phyloP scores from a whole-genome alignment of 2,888 invertebrate species.

The Willowsia nigromaculata region DNA sequence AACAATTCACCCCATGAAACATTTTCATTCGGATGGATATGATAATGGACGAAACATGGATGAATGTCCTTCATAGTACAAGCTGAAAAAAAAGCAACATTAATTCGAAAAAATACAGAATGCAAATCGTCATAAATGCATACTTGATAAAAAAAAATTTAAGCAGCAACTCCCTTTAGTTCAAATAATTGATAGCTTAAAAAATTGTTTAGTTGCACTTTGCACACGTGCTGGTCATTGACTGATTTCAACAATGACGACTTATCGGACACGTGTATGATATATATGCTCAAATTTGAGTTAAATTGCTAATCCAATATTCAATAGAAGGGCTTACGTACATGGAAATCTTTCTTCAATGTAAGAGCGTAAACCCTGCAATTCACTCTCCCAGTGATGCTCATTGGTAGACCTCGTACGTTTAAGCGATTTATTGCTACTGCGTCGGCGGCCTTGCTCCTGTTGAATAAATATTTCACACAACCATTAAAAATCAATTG shows the following conservation, averaged over 20 bases:
- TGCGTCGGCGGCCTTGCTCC: constrained; percentile 64
- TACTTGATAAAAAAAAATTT: too few relatives aligned
- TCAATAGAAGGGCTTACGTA: constrained; percentile 26
- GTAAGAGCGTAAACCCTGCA: constrained; percentile 75
- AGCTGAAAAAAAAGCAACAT: constrained; percentile 61
- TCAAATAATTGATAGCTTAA: too few relatives aligned
- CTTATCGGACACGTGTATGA: too few relatives aligned
- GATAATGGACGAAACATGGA: constrained; percentile 81
- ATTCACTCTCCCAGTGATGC: constrained; percentile 75
- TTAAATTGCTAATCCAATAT: background rate
- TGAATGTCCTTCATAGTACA: constrained; percentile 77
- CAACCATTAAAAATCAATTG: background rate
- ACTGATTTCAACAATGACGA: too few relatives aligned
- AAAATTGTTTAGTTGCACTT: too few relatives aligned
- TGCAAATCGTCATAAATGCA: too few relatives aligned
- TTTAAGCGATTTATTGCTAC: constrained; percentile 61
- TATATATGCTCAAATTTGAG: background rate
- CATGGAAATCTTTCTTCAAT: constrained; percentile 77
- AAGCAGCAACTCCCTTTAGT: too few relatives aligned
- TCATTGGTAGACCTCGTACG: constrained; percentile 37
- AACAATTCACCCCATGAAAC: constrained; percentile 87
- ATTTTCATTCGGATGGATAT: constrained; percentile 79
- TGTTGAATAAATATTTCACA: background rate
- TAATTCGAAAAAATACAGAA: background rate
- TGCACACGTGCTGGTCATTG: too few relatives aligned